phyloP scores from a whole-genome alignment of 2,797 vertebrate species.

The Mus caroli region DNA sequence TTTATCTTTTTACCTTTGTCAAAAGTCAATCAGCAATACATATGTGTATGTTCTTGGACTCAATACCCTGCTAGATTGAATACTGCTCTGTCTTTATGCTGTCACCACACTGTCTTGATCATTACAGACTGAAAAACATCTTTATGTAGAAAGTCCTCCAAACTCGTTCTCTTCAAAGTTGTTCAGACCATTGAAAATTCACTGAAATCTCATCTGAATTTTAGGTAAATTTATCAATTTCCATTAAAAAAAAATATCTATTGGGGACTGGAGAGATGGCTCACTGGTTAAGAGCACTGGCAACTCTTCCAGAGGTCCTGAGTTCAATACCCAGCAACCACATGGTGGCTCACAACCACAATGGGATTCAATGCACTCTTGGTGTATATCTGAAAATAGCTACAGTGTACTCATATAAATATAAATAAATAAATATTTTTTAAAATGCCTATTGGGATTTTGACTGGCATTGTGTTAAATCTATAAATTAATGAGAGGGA shows the following conservation, averaged over 20 bases:
- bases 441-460: neutral
- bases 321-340: too few relatives aligned
- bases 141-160: neutral
- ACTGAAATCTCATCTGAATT: constrained; percentile 12
- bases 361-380: too few relatives aligned
- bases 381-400: too few relatives aligned
- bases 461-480: neutral
- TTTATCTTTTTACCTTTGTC: neutral
- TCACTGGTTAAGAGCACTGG: too few relatives aligned
- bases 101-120: neutral
- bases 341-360: too few relatives aligned
- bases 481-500: neutral
- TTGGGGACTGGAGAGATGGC: too few relatives aligned
- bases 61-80: neutral
- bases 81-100: neutral
- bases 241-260: neutral
- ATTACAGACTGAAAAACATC: neutral
- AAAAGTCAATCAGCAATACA: neutral
- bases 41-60: neutral
- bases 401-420: too few relatives aligned
- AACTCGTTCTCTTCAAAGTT: constrained; percentile 34
- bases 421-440: too few relatives aligned
- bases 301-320: too few relatives aligned
- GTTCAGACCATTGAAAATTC: neutral
- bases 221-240: neutral